Evolutionary conservation across 2,888 invertebrate genomes (phyloP).

Genomic region (Xylota sylvarum): DNA sequence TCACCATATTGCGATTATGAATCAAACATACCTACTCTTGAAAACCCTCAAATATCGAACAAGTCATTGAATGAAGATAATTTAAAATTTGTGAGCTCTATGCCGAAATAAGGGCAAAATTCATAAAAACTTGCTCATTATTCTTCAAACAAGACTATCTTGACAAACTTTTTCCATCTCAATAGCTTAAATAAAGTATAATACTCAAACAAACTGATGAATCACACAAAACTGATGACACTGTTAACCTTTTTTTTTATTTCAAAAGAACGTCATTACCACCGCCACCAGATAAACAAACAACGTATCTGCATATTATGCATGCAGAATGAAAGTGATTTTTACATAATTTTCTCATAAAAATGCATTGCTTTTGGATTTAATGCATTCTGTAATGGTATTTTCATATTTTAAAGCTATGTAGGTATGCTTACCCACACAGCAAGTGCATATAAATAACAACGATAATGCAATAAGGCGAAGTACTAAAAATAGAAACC

Average conservation of each 20-base stretch:
- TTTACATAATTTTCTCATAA: conserved; percentile 42
- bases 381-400: conserved; percentile 22
- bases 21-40: no score
- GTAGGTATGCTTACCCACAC: not conserved
- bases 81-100: no score
- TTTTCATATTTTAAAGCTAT: conserved; percentile 2
- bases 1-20: no score
- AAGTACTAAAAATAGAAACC: conserved; percentile 10
- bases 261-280: conserved; percentile 9
- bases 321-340: not conserved
- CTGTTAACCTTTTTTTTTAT: not conserved
- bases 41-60: no score
- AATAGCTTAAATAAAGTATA: no score
- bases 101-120: no score
- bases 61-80: no score
- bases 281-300: not conserved
- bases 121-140: no score
- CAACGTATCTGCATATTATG: not conserved
- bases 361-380: conserved; percentile 36
- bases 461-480: conserved; percentile 2
- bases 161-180: no score
- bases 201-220: not conserved
- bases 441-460: conserved; percentile 7
- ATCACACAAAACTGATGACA: not conserved
- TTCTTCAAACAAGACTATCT: no score